phyloP scores from a whole-genome alignment of 2,113 vertebrate genomes.

The Prunella fulvescens region DNA sequence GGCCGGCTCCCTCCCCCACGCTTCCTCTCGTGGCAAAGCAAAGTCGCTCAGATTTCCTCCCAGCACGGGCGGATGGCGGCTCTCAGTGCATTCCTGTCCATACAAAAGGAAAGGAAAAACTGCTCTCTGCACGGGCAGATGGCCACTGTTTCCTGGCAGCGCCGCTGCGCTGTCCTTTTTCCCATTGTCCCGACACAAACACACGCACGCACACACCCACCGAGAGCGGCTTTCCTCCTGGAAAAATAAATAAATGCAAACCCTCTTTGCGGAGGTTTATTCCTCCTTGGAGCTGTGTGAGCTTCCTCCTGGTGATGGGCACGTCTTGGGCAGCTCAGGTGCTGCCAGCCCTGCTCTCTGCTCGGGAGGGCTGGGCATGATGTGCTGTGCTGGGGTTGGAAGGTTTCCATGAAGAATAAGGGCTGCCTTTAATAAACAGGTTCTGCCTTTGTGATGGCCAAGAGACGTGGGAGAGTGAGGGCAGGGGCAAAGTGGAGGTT shows the following conservation, averaged over 20 bases:
- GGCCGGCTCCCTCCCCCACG: conserved; percentile 20
- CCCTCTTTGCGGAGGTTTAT: neutral
- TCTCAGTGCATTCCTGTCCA: neutral
- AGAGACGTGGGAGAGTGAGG: neutral
- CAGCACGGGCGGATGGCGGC: conserved; percentile 23
- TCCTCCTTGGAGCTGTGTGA: neutral
- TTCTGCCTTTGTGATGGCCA: neutral
- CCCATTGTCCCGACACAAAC: conserved; percentile 36
- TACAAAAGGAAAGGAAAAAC: conserved; percentile 34
- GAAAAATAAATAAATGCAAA: conserved; percentile 23
- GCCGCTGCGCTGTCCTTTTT: neutral
- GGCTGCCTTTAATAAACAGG: neutral
- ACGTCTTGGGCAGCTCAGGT: neutral
- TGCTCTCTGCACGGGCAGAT: neutral
- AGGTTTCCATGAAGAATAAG: neutral
- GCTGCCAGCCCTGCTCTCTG: neutral
- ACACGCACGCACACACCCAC: neutral
- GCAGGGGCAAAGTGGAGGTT: neutral
- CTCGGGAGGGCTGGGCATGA: neutral
- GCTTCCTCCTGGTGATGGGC: neutral
- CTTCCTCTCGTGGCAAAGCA: conserved; percentile 28
- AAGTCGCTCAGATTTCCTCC: conserved; percentile 51
- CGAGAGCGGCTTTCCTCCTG: neutral
- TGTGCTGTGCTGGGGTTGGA: neutral
- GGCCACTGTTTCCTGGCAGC: conserved; percentile 51